Percentiles rank a stretch among this genome's conserved stretches.
phyloP scores from a whole-genome alignment of 2,113 vertebrate genomes.

The Heloderma charlesbogerti region DNA sequence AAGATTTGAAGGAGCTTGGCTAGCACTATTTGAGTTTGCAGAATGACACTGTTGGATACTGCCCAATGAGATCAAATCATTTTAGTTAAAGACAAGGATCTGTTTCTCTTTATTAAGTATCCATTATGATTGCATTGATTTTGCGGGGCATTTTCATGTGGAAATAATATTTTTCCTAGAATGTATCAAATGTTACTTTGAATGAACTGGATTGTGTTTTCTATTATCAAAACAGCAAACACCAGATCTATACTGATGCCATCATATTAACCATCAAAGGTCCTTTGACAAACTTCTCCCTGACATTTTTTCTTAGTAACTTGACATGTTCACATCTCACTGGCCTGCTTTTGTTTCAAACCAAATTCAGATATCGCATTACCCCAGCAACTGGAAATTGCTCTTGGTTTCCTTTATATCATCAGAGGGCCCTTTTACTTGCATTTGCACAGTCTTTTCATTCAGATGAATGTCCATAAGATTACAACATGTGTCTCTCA shows the following conservation, averaged over 20 bases:
- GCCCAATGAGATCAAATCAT: not conserved
- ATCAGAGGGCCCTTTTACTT: not conserved
- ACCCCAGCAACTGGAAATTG: not conserved
- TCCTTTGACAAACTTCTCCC: not conserved
- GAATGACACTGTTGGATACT: too few species aligned
- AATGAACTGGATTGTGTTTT: not conserved
- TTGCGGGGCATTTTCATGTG: not conserved
- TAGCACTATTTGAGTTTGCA: too few species aligned
- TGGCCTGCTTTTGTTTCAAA: not conserved
- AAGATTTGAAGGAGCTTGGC: too few species aligned
- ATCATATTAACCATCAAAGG: not conserved
- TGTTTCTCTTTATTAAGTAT: constrained; percentile 2
- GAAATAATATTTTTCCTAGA: not conserved
- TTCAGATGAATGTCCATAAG: not conserved
- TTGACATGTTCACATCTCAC: not conserved
- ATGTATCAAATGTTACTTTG: not conserved
- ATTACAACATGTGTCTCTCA: not conserved
- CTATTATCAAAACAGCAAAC: not conserved
- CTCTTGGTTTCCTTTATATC: not conserved
- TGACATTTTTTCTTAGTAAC: constrained; percentile 10
- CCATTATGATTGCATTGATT: not conserved
- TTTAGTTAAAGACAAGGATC: not conserved
- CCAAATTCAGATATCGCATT: not conserved
- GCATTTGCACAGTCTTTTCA: not conserved
- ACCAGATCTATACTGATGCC: not conserved